These are phyloP conservation scores for Tretioscincus oriximinensis DNA, from an alignment of 2,113 vertebrate species.

Conservation along the genomic window DNA sequence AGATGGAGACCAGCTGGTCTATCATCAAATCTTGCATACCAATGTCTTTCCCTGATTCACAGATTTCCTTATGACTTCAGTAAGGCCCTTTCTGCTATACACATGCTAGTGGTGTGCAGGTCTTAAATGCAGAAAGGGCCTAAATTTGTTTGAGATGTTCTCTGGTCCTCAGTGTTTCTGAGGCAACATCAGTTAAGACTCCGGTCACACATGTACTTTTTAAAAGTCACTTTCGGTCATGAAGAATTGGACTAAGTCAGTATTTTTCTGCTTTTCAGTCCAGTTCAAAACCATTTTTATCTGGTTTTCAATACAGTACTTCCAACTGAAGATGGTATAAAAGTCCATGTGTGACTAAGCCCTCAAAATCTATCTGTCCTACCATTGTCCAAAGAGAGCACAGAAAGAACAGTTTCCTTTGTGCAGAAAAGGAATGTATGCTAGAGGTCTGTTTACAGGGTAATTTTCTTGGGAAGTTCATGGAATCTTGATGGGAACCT, in stretches of 20 bases:
- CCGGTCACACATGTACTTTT: not conserved
- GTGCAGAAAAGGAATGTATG: not conserved
- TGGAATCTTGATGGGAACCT: too few relatives aligned
- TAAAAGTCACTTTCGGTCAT: not conserved
- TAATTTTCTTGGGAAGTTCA: too few relatives aligned
- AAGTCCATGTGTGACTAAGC: too few relatives aligned
- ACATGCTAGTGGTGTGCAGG: too few relatives aligned
- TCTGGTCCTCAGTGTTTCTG: conserved; percentile 29
- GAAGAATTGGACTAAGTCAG: not conserved
- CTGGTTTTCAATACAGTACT: too few relatives aligned
- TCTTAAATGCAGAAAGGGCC: too few relatives aligned
- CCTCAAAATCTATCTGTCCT: too few relatives aligned
- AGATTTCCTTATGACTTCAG: conserved; percentile 71
- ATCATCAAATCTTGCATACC: conserved; percentile 74
- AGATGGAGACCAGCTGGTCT: conserved; percentile 70
- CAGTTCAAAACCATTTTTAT: too few relatives aligned
- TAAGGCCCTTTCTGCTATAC: conserved; percentile 13
- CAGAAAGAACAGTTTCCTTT: not conserved
- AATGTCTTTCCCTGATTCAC: conserved; percentile 76
- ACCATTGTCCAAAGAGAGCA: too few relatives aligned
- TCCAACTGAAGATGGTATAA: too few relatives aligned
- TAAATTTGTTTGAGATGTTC: conserved; percentile 65
- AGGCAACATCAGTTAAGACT: too few relatives aligned
- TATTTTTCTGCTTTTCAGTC: not conserved
- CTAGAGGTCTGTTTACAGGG: not conserved